These are phyloP conservation scores for Onychostruthus taczanowskii DNA, from an alignment of 2,113 vertebrate genomes.

Conservation along the genomic window DNA sequence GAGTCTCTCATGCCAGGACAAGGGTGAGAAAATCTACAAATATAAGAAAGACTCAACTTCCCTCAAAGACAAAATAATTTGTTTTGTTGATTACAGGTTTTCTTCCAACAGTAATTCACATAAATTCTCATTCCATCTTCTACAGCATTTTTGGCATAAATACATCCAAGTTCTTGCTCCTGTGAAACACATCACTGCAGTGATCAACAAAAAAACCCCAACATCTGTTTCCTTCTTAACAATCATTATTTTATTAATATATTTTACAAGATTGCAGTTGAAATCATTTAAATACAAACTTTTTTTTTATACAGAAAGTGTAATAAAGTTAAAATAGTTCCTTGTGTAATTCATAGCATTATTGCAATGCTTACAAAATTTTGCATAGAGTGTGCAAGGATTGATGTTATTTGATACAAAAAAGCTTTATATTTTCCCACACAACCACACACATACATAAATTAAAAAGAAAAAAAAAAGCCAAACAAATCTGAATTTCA, in stretches of 20 bases:
- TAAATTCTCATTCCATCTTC: background rate
- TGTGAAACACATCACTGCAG: background rate
- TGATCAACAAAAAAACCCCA: background rate
- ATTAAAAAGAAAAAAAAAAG: slow-evolving; percentile 60
- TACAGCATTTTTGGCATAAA: background rate
- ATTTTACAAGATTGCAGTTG: slow-evolving; percentile 88
- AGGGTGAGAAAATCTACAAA: background rate
- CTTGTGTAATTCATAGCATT: slow-evolving; percentile 85
- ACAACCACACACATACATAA: slow-evolving; percentile 65
- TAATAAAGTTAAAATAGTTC: slow-evolving; percentile 91
- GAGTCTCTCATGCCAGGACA: background rate
- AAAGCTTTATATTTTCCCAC: slow-evolving; percentile 74
- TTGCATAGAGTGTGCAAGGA: slow-evolving; percentile 94
- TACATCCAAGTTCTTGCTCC: background rate
- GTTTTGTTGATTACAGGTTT: background rate
- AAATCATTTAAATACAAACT: slow-evolving; percentile 95
- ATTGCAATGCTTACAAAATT: slow-evolving; percentile 89
- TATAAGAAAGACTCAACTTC: background rate
- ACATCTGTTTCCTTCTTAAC: slow-evolving; percentile 69
- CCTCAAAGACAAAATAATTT: background rate
- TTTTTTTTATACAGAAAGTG: slow-evolving; percentile 87
- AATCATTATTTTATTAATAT: slow-evolving; percentile 93
- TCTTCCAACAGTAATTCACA: background rate
- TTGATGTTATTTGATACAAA: slow-evolving; percentile 78
- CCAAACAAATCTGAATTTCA: slow-evolving; percentile 47